Evolutionary conservation across 1,140 invertebrate genomes (phyloP).

Genomic region (Phthorimaea operculella): DNA sequence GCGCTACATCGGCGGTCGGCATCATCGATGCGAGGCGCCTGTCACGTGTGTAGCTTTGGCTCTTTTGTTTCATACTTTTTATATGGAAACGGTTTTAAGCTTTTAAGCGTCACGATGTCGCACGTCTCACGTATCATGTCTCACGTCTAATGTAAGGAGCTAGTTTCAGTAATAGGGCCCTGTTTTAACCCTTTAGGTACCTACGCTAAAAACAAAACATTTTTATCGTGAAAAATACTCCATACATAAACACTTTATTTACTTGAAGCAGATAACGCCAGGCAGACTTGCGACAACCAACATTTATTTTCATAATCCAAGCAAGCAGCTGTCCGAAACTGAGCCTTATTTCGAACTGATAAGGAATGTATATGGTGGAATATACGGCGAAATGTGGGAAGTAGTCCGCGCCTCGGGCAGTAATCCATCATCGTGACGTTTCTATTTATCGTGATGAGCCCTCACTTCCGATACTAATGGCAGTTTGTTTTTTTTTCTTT

Average conservation of each 20-base stretch:
- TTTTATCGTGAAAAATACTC: background rate
- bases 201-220: too few species aligned
- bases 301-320: conserved; percentile 29
- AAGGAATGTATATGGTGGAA: conserved; percentile 16
- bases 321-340: conserved; percentile 6
- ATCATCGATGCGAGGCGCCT: too few species aligned
- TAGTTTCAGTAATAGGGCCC: too few species aligned
- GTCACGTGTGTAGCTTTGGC: too few species aligned
- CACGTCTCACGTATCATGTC: too few species aligned
- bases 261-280: conserved; percentile 41
- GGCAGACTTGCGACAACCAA: conserved; percentile 38
- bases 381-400: conserved; percentile 35
- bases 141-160: too few species aligned
- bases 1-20: too few species aligned
- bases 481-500: conserved; percentile 40
- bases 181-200: too few species aligned
- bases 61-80: too few species aligned
- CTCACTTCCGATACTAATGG: conserved; percentile 58
- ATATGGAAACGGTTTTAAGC: too few species aligned
- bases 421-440: conserved; percentile 64
- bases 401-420: conserved; percentile 30
- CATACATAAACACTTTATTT: conserved; percentile 26
- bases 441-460: conserved; percentile 65
- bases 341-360: conserved; percentile 21
- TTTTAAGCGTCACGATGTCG: too few species aligned